These are phyloP conservation scores for Pionites leucogaster DNA, from an alignment of 2,113 vertebrate genomes.

Conservation along the genomic window DNA sequence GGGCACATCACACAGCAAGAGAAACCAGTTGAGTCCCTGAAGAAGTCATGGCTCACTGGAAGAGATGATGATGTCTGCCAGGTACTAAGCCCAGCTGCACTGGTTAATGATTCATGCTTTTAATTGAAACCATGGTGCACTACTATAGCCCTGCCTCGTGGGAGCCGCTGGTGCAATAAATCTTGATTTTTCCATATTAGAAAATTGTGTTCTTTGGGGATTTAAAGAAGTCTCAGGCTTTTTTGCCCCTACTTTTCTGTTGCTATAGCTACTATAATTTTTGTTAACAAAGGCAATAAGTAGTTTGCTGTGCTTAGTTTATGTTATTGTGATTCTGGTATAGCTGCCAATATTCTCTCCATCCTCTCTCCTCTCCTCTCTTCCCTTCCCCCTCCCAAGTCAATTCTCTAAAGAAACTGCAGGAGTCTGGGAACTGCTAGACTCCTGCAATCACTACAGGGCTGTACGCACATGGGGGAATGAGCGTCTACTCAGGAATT, in stretches of 20 bases:
- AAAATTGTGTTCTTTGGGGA: slow-evolving; percentile 6
- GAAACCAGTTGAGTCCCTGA: neutral
- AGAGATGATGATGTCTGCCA: neutral
- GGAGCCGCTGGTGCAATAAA: slow-evolving; percentile 23
- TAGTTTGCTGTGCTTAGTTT: neutral
- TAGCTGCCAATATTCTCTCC: neutral
- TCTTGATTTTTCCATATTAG: slow-evolving; percentile 23
- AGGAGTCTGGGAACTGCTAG: neutral
- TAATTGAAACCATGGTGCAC: slow-evolving; percentile 33
- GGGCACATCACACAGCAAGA: neutral
- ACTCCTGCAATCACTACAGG: neutral
- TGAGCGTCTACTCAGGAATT: neutral
- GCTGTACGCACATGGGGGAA: fast-evolving
- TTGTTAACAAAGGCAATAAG: slow-evolving; percentile 6
- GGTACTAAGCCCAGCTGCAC: neutral
- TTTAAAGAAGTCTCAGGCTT: neutral
- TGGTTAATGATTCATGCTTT: slow-evolving; percentile 23
- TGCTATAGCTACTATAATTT: slow-evolving; percentile 31
- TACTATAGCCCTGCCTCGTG: neutral
- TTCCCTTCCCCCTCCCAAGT: neutral
- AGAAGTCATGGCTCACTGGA: neutral
- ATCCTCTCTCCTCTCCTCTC: neutral
- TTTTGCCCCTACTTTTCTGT: neutral
- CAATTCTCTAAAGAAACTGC: neutral
- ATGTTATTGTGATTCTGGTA: neutral